Conservation (phyloP, 2,888 invertebrate species). For the Phymatocera aterrima region DNA sequence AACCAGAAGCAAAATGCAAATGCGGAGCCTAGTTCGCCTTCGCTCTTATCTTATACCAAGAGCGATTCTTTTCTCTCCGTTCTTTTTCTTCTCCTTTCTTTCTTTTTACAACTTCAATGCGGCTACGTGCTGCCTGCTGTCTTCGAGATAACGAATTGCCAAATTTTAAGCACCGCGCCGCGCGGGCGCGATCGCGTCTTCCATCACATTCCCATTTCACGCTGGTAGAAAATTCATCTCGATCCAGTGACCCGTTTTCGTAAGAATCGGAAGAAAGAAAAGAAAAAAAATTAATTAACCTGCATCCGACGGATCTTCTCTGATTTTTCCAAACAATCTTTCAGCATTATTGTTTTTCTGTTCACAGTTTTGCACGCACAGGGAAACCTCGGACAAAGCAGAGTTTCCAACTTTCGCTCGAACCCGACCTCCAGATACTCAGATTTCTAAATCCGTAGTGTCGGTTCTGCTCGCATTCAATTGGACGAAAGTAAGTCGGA, state of each 20-base stretch:
- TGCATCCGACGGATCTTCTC: background rate
- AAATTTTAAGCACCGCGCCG: background rate
- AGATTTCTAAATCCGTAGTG: constrained; percentile 94
- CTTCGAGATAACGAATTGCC: background rate
- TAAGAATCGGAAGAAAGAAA: constrained; percentile 7
- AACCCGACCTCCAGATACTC: constrained; percentile 94
- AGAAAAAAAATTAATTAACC: background rate
- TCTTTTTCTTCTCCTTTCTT: background rate
- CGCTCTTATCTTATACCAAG: constrained; percentile 13
- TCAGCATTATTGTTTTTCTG: constrained; percentile 54
- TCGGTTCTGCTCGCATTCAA: constrained; percentile 90
- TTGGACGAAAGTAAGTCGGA: constrained; percentile 91
- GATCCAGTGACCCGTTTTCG: too few species aligned
- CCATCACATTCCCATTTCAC: too few species aligned
- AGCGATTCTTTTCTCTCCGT: background rate
- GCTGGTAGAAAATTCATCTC: background rate
- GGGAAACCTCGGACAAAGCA: constrained; percentile 91
- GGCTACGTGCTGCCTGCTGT: background rate
- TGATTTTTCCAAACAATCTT: background rate
- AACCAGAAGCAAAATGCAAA: constrained; percentile 54
- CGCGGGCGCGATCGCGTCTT: background rate
- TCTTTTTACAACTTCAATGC: background rate
- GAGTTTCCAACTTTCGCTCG: constrained; percentile 94
- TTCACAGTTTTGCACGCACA: constrained; percentile 92
- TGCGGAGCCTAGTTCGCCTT: constrained; percentile 48